phyloP scores from a whole-genome alignment of 2,797 vertebrate genomes.

The Saguinus oedipus region DNA sequence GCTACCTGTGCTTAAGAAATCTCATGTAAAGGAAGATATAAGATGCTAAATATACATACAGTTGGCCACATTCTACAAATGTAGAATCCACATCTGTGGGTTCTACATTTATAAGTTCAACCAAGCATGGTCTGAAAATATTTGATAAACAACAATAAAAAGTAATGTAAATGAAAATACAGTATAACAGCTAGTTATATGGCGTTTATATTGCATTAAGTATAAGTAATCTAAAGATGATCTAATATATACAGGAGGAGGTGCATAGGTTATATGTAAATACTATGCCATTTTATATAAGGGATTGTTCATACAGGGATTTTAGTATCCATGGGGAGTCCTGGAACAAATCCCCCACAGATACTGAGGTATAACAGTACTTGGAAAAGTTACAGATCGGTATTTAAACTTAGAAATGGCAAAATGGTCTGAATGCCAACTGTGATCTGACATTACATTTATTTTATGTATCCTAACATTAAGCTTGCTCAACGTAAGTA shows the following conservation, averaged over 20 bases:
- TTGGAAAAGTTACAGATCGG: slow-evolving; percentile 33
- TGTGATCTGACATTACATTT: slow-evolving; percentile 8
- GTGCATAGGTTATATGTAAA: background rate
- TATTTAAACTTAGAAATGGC: slow-evolving; percentile 14
- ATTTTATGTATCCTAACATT: background rate
- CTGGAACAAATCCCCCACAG: background rate
- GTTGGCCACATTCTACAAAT: background rate
- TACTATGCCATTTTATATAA: background rate
- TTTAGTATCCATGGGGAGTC: background rate
- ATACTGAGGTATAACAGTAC: background rate
- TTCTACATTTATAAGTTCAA: background rate
- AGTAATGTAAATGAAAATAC: background rate
- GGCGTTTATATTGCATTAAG: background rate
- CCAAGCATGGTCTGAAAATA: background rate
- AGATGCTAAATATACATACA: background rate
- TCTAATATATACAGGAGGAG: background rate
- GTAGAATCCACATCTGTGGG: background rate
- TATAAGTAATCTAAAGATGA: background rate
- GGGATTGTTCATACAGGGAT: background rate
- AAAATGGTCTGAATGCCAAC: background rate
- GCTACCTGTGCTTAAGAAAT: background rate
- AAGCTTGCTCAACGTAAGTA: background rate
- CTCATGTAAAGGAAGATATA: background rate
- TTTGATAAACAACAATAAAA: background rate
- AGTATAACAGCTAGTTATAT: background rate